Evolutionary conservation across 2,113 vertebrate genomes (phyloP).

Genomic region (Calidris pugnax): DNA sequence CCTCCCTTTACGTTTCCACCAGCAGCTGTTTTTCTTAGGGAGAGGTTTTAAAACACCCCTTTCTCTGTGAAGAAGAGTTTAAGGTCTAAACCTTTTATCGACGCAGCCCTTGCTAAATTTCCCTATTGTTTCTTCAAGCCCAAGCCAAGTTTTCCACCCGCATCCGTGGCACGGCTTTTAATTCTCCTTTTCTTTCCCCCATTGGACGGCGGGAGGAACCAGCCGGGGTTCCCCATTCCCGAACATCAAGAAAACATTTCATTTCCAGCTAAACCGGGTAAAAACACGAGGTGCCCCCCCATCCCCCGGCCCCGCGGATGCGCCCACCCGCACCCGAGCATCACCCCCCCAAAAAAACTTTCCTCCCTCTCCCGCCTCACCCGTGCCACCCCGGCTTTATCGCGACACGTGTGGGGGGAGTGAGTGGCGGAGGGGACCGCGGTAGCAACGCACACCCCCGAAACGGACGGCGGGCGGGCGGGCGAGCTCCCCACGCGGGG

Average conservation of each 20-base stretch:
- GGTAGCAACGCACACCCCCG: background rate
- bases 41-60: background rate
- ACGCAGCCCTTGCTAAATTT: background rate
- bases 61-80: background rate
- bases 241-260: background rate
- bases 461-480: background rate
- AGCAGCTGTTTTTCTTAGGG: background rate
- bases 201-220: conserved; percentile 32
- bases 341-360: conserved; percentile 32
- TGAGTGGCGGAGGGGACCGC: background rate
- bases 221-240: background rate
- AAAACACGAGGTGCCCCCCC: background rate
- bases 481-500: background rate
- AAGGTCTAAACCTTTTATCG: background rate
- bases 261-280: background rate
- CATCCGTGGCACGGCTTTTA: background rate
- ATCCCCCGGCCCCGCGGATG: background rate
- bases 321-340: background rate
- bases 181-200: conserved; percentile 16
- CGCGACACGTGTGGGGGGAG: conserved; percentile 34
- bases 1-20: background rate
- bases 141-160: background rate
- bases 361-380: background rate
- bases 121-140: background rate
- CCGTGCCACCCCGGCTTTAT: conserved; percentile 16